A percentile compares a stretch with the other conserved stretches of the same genome.
phyloP scores from a whole-genome alignment of 2,113 vertebrate genomes.

The Strix aluco region DNA sequence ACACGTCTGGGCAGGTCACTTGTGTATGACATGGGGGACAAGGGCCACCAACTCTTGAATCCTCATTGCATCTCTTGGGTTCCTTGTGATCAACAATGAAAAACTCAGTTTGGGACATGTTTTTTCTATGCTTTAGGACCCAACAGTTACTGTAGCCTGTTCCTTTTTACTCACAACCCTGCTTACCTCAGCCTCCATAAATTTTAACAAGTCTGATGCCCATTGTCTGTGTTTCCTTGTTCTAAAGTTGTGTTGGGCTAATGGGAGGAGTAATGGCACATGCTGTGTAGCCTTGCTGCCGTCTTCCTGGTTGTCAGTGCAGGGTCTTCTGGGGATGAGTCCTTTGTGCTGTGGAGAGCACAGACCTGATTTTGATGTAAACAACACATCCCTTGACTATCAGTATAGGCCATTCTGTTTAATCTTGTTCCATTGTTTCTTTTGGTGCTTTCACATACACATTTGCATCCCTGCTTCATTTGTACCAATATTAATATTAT shows the following conservation, averaged over 20 bases:
- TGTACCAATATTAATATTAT: not conserved
- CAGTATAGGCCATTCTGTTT: not conserved
- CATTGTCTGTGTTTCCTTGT: not conserved
- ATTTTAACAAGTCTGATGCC: not conserved
- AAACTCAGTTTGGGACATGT: fast-evolving
- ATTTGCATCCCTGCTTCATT: not conserved
- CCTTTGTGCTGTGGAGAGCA: not conserved
- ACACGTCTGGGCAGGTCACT: not conserved
- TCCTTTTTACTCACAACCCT: not conserved
- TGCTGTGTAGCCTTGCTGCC: not conserved
- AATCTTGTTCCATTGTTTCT: not conserved
- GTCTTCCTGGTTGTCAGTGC: not conserved
- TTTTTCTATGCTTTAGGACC: not conserved
- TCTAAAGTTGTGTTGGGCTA: not conserved
- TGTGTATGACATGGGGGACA: not conserved
- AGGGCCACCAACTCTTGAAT: not conserved
- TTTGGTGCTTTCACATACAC: not conserved
- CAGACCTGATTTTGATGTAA: not conserved
- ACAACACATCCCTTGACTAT: not conserved
- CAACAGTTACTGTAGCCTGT: not conserved
- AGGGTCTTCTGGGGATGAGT: not conserved
- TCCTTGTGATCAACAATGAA: not conserved
- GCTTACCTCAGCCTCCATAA: not conserved
- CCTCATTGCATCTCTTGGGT: not conserved
- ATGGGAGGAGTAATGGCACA: fast-evolving